phyloP scores from a whole-genome alignment of 1,140 invertebrate species.

The Nilaparvata lugens region DNA sequence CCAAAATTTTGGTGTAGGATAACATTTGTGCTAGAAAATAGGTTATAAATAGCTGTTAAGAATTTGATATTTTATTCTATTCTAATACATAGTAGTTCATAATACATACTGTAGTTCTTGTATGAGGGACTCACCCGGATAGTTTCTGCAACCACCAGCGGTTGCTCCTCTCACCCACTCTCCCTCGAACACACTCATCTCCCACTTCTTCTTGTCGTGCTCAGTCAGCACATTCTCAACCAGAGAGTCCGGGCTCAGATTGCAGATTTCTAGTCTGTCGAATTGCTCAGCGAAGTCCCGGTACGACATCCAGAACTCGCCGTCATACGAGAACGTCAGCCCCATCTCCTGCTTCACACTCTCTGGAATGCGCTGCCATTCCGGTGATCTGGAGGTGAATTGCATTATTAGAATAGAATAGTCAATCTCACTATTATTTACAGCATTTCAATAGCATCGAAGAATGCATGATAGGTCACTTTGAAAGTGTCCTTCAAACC shows the following conservation, averaged over 20 bases:
- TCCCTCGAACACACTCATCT: conserved; percentile 88
- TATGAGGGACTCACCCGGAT: conserved; percentile 52
- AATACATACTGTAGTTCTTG: no score
- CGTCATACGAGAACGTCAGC: conserved; percentile 87
- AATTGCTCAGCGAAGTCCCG: conserved; percentile 72
- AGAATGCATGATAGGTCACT: no score
- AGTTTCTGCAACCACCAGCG: conserved; percentile 95
- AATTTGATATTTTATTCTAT: no score
- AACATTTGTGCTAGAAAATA: no score
- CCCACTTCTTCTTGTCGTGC: conserved; percentile 76
- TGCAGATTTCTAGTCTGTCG: conserved; percentile 84
- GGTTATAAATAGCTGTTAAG: no score
- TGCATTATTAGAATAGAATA: no score
- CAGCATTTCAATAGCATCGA: no score
- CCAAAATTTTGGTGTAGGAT: no score
- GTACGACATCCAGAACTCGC: conserved; percentile 97
- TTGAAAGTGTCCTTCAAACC: no score
- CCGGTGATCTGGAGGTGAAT: conserved; percentile 52
- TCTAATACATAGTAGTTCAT: no score
- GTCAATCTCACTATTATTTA: no score
- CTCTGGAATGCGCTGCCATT: conserved; percentile 89
- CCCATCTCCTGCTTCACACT: conserved; percentile 83
- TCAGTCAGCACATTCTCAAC: conserved; percentile 61
- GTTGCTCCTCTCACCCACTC: conserved; percentile 88
- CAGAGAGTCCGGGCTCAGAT: conserved; percentile 88